Percentiles rank a stretch among this genome's conserved stretches.
Conservation (phyloP, 2,888 invertebrate genomes). For the Fragum fragum region DNA sequence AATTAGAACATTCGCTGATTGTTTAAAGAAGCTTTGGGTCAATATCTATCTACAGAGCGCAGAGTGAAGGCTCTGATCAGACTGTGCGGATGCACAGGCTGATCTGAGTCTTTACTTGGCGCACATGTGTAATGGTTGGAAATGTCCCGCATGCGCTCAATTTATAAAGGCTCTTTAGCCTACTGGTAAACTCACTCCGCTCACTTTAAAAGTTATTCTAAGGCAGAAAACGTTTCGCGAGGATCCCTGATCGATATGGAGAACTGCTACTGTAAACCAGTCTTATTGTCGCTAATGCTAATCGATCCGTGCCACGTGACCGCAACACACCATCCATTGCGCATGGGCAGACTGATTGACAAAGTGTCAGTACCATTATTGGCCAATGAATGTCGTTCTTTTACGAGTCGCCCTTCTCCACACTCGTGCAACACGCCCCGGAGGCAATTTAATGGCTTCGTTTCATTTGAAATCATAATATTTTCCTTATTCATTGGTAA, state of each 20-base stretch:
- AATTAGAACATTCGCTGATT: too few relatives aligned
- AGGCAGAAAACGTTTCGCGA: conserved; percentile 40
- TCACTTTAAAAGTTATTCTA: too few relatives aligned
- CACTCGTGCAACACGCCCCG: conserved; percentile 49
- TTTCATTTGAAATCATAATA: conserved; percentile 70
- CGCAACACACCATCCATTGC: conserved; percentile 35
- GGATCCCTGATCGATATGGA: conserved; percentile 38
- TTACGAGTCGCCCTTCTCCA: conserved; percentile 48
- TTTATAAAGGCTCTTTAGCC: too few relatives aligned
- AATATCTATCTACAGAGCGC: too few relatives aligned
- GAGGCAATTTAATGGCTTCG: conserved; percentile 52
- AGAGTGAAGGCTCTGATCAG: too few relatives aligned
- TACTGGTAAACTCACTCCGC: too few relatives aligned
- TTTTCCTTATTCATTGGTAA: conserved; percentile 62
- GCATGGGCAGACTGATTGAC: conserved; percentile 65
- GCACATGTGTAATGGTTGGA: too few relatives aligned
- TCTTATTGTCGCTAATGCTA: conserved; percentile 7
- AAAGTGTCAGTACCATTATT: conserved; percentile 52
- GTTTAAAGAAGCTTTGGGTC: too few relatives aligned
- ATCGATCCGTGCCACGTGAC: conserved; percentile 22
- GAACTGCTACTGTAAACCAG: conserved; percentile 19
- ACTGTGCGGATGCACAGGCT: too few relatives aligned
- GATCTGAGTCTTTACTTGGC: too few relatives aligned
- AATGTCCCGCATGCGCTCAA: too few relatives aligned
- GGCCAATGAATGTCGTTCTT: conserved; percentile 50